Evolutionary conservation across 2,888 invertebrate species (phyloP), one percentile per base, ranked within the genome.

Genomic region (Trypoxylon attenuatum): DNA sequence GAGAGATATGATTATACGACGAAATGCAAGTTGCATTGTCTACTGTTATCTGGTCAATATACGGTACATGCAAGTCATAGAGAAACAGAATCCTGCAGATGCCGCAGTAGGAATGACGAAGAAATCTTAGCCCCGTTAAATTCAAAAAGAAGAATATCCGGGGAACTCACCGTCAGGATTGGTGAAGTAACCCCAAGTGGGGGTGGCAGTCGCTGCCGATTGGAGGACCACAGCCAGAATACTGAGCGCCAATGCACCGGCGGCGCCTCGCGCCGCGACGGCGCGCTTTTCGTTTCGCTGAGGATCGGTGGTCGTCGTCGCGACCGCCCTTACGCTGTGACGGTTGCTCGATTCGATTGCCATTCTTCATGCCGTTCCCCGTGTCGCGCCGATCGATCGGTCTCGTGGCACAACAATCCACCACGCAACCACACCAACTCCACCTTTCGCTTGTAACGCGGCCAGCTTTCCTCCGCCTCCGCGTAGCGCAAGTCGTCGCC

Each of bases 161-260:
- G 33, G 33, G 13, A 13, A 88, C 89, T 88, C 85, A 91, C 92
- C 90, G 82, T 91, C 88, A 88, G 92, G 91, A 86, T 91, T 93
- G 83, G 91, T 91, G 88, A 93, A 96, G 87, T 94, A 93, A 67
- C 95, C 96, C 96, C 96, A 96, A 81, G 93, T 91, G 46, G 96
- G 96, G 81, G 95, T 90, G 71, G 94, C 94, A 51, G 95, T 92
- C 50, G 95, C 94, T 41, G 94, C 92, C 61, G 94, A 93, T 80
- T 95, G 94, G 77, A 96, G 90, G 67, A 93, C 92, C 84, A 95
- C 93, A 84, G 86, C 86, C 38, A 87, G 77, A 46, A 86, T 66
- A 51, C 84, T 80, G 46, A 87, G 80, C 47, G 81, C 83, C 51
- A 87, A 76, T 47, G 85, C 85, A 67, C 81, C 83, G 38, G 83